Conservation (phyloP, 2,113 vertebrate species). For the Pionites leucogaster region DNA sequence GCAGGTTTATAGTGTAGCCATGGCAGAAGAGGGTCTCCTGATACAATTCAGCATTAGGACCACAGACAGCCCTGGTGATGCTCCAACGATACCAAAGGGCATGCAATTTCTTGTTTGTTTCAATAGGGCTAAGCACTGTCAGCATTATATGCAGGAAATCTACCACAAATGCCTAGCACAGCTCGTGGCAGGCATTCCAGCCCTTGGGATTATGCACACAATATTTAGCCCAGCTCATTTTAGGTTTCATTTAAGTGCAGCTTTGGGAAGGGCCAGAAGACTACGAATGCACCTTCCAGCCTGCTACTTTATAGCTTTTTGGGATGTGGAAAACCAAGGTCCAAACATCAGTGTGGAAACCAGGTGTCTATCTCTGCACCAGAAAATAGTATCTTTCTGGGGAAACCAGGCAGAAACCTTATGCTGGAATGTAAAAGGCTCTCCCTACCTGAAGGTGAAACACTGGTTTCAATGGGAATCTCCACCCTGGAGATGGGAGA, state of each 20-base stretch:
- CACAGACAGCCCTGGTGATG: background rate
- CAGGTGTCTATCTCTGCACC: background rate
- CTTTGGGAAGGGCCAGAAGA: background rate
- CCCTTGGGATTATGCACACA: background rate
- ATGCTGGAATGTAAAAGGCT: background rate
- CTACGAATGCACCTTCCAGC: background rate
- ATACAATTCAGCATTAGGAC: background rate
- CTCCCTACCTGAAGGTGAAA: slow-evolving; percentile 84
- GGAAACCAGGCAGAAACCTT: background rate
- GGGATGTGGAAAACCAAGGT: background rate
- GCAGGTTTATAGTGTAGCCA: background rate
- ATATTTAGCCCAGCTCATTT: background rate
- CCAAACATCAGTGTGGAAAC: background rate
- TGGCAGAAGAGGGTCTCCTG: background rate
- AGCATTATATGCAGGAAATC: background rate
- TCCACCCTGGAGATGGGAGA: slow-evolving; percentile 72
- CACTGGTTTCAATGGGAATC: slow-evolving; percentile 69
- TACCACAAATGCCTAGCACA: background rate
- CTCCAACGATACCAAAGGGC: background rate
- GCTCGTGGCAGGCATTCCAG: background rate
- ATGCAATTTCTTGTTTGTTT: background rate
- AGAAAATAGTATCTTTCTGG: background rate
- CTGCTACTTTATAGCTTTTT: background rate
- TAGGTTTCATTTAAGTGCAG: background rate
- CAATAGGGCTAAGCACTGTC: background rate